Conservation (phyloP, 2,888 invertebrate genomes). For the Zygothrica quintamaculata region DNA sequence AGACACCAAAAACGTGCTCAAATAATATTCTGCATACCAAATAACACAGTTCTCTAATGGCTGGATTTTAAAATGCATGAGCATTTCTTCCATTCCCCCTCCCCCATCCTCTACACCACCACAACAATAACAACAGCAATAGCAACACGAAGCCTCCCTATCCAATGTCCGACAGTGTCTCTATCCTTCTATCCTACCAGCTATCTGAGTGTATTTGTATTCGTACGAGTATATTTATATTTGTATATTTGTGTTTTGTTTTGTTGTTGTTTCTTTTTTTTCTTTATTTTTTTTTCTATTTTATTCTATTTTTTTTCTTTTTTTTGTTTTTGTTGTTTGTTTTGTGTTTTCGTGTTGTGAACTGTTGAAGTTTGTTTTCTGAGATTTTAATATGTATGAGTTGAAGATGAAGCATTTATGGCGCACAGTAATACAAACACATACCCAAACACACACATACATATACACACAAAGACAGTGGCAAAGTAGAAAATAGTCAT, state of each 20-base stretch:
- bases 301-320: not conserved
- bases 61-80: slow-evolving; percentile 76
- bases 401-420: slow-evolving; percentile 75
- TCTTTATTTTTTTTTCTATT: slow-evolving; percentile 22
- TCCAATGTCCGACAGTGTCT: slow-evolving; percentile 1
- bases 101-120: too few relatives aligned
- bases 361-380: slow-evolving; percentile 76
- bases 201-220: slow-evolving; percentile 22
- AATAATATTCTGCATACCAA: slow-evolving; percentile 76
- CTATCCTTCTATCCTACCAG: not conserved
- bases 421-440: slow-evolving; percentile 24
- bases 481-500: slow-evolving; percentile 35
- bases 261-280: slow-evolving; percentile 23
- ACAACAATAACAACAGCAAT: too few relatives aligned
- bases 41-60: slow-evolving; percentile 72
- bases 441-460: not conserved
- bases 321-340: slow-evolving; percentile 29
- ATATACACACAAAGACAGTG: not conserved
- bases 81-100: slow-evolving; percentile 27
- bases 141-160: too few relatives aligned
- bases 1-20: slow-evolving; percentile 54
- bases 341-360: slow-evolving; percentile 47
- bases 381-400: slow-evolving; percentile 78
- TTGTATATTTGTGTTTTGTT: slow-evolving; percentile 13
- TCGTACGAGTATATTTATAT: slow-evolving; percentile 33